Base-by-base conservation (phyloP, 1,140 invertebrate genomes). In the Nasonia vitripennis region DNA sequence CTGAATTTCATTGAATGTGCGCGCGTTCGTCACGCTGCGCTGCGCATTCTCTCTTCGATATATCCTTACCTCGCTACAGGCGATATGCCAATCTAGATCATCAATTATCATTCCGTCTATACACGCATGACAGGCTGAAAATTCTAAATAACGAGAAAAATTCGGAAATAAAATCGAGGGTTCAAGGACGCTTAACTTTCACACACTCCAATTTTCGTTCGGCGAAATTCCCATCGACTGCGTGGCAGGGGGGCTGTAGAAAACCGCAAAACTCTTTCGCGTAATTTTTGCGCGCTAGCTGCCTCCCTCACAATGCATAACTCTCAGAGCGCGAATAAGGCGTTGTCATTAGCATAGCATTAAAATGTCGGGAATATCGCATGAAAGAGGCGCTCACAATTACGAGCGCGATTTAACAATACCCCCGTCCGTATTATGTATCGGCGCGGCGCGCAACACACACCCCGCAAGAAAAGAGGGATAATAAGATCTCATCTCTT, bases 401-500 rank as follows among this genome's bases (percentile, higher is more conserved):
- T 78, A 55, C 75, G 75, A 62, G 20, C 20, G 20, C 6, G 55
- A 62, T 62, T 62, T 62, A 62, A 62, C 55, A 62, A 62, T 20
- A 62, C 55, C 74, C 74, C 34, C 71, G 71, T 14, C 4, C 17
- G 71, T 11, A 20, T 74, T 11, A 71, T 71, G 14, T 71, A 71
- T 71, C 68, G 68, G 68, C 23, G 34, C 68, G 68, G 68, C 11
- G 34, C 34, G 34, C 34, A 4, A 37, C 34, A 37, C 3, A 75
- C 2, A 75, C 20, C 48, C 45, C 41, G 45, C 45, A 48, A 78
- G 77, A 37, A 78, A 17, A 55, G 77, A 20, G 27, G 68, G 34
- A 81, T 81, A 81, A 81, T 81, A 48, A 81, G 79, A 81, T 81
- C 48, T 79, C 51, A 79, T 79, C 79, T 68, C 79, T 71, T 41